phyloP scores from a whole-genome alignment of 2,888 invertebrate genomes.

The Cheilosia vulpina region DNA sequence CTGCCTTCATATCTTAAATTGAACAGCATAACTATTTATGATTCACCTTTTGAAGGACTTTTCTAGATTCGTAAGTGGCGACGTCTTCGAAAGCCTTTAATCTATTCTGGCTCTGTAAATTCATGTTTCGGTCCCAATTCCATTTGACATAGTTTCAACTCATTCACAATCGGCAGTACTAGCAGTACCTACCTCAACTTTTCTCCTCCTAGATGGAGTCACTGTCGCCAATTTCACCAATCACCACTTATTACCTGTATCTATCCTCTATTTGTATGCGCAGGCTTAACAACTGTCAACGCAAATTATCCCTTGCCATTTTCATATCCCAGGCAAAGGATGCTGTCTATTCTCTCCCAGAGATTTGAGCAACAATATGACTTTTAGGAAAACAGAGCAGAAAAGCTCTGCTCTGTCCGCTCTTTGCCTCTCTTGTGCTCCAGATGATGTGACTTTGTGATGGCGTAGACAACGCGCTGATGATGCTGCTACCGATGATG shows the following conservation, averaged over 20 bases:
- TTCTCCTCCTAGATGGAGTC: constrained; percentile 19
- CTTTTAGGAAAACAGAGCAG: constrained; percentile 60
- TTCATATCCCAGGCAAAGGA: constrained; percentile 72
- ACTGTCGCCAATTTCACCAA: background rate
- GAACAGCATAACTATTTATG: too few species aligned
- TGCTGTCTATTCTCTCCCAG: constrained; percentile 46
- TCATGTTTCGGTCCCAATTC: too few species aligned
- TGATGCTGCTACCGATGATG: constrained; percentile 67
- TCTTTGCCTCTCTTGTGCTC: constrained; percentile 50
- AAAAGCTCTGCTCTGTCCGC: constrained; percentile 54
- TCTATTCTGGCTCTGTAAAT: too few species aligned
- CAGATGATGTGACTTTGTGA: constrained; percentile 52
- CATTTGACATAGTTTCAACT: background rate
- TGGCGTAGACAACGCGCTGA: constrained; percentile 42
- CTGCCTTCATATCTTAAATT: too few species aligned
- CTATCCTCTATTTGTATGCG: constrained; percentile 20
- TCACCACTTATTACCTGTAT: constrained; percentile 20
- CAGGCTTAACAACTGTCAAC: constrained; percentile 58
- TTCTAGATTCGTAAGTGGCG: too few species aligned
- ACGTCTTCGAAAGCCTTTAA: too few species aligned
- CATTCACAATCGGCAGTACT: background rate
- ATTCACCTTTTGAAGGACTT: too few species aligned
- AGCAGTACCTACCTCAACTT: background rate
- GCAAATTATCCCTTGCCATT: constrained; percentile 56
- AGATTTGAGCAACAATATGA: constrained; percentile 68